A percentile compares a stretch with the other conserved stretches of the same genome.
These are phyloP conservation scores for Odobenus rosmarus DNA, from an alignment of 2,113 vertebrate genomes.

Conservation along the genomic window DNA sequence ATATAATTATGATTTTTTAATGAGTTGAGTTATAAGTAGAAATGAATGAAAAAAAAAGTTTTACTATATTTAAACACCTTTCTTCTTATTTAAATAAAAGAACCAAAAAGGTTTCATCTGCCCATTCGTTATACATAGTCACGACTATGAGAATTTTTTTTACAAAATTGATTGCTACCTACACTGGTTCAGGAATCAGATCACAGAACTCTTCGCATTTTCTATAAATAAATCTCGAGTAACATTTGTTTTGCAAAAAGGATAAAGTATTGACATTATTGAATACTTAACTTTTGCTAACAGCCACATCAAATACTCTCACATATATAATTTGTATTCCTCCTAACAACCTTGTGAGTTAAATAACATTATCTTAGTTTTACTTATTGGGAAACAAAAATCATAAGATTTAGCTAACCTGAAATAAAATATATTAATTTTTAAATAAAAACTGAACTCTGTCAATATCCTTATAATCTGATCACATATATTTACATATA, in stretches of 20 bases:
- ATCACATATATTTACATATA: background rate
- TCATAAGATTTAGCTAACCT: background rate
- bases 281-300: background rate
- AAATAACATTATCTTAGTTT: background rate
- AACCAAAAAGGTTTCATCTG: background rate
- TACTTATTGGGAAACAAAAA: background rate
- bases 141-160: background rate
- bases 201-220: background rate
- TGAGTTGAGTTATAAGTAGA: background rate
- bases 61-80: background rate
- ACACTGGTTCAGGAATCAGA: background rate
- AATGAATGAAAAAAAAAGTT: background rate
- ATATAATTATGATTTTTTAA: background rate
- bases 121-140: background rate
- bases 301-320: background rate
- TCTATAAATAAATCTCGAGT: background rate
- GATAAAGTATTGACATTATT: background rate
- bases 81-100: slow-evolving; percentile 12
- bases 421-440: background rate
- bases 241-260: background rate
- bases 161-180: background rate
- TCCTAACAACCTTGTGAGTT: background rate
- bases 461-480: background rate
- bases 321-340: background rate
- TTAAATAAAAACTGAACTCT: background rate